Evolutionary conservation across 2,113 vertebrate genomes (phyloP).

Genomic region (Plecturocebus donacophilus): DNA sequence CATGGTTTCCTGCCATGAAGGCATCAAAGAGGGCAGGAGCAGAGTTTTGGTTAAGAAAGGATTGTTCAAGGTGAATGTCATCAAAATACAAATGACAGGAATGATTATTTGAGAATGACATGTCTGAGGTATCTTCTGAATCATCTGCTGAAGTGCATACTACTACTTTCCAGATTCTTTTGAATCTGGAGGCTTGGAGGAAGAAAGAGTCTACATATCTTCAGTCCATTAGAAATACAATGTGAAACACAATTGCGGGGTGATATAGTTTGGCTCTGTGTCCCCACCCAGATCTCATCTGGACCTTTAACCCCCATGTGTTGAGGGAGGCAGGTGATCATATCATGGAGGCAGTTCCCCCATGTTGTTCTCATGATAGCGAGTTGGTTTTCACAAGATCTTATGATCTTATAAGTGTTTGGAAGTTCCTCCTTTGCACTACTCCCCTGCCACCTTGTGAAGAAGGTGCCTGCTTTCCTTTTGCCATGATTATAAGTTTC

Average conservation of each 20-base stretch:
- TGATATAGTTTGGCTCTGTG: too few species aligned
- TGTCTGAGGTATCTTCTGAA: neutral
- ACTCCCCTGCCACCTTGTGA: too few species aligned
- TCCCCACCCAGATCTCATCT: too few species aligned
- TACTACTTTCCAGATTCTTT: neutral
- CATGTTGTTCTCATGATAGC: too few species aligned
- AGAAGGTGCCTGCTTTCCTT: too few species aligned
- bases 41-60: constrained; percentile 28
- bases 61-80: neutral
- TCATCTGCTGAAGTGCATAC: neutral
- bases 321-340: too few species aligned
- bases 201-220: neutral
- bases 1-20: neutral
- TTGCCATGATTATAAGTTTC: too few species aligned
- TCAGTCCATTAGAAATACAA: neutral
- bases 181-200: neutral
- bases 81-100: neutral
- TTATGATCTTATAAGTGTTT: too few species aligned
- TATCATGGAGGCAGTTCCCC: too few species aligned
- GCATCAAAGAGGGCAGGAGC: neutral
- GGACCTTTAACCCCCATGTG: too few species aligned
- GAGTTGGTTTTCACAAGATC: too few species aligned
- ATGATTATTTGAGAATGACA: neutral
- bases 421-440: too few species aligned
- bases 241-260: neutral